These are phyloP conservation scores for Allygus modestus DNA, from an alignment of 2,888 invertebrate genomes.

Conservation along the genomic window DNA sequence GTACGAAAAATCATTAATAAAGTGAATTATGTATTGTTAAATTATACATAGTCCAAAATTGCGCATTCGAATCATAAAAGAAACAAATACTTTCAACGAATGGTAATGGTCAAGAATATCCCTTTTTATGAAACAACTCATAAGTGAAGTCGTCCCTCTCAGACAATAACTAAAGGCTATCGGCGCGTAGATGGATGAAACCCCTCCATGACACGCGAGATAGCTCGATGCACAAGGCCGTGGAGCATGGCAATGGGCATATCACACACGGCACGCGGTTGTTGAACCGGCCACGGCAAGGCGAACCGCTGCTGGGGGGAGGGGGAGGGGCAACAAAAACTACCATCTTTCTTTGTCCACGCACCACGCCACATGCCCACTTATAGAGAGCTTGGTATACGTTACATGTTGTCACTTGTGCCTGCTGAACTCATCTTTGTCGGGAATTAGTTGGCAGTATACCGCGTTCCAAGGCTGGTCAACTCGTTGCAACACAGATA, in stretches of 20 bases:
- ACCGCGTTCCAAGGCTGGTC: no score
- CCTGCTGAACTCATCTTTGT: background rate
- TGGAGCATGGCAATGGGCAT: background rate
- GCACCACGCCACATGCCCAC: conserved; percentile 14
- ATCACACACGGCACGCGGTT: conserved; percentile 3
- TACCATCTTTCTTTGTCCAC: conserved; percentile 30
- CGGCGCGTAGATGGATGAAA: background rate
- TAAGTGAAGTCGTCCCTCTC: no score
- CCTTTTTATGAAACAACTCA: no score
- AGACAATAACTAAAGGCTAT: no score
- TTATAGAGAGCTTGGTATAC: background rate
- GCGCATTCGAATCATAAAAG: no score
- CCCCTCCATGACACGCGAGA: background rate
- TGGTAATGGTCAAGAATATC: no score
- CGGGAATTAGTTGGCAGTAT: background rate
- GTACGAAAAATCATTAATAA: no score
- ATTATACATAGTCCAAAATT: no score
- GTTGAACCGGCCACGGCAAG: conserved; percentile 18
- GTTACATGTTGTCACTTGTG: background rate
- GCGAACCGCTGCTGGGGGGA: background rate
- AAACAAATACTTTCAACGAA: no score
- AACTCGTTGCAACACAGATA: no score
- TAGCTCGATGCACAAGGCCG: background rate
- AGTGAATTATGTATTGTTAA: no score
- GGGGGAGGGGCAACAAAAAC: background rate